Evolutionary conservation across 2,888 invertebrate genomes (phyloP).

Genomic region (Oeneis ivallda): DNA sequence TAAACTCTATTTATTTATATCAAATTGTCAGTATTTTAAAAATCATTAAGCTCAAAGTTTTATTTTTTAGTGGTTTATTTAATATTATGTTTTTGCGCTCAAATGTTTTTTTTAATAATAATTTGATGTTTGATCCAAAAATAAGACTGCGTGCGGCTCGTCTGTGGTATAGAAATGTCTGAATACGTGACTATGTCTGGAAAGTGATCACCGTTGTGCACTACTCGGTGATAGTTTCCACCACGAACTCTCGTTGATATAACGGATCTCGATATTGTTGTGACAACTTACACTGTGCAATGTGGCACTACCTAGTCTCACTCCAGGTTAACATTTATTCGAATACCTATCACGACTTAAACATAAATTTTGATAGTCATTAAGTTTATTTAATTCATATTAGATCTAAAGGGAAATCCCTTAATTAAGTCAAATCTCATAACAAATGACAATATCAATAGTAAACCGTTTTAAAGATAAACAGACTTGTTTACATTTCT

Average conservation of each 20-base stretch:
- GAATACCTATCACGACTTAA: slow-evolving; percentile 42
- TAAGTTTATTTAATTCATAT: slow-evolving; percentile 53
- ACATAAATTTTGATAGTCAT: slow-evolving; percentile 47
- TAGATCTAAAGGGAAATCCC: slow-evolving; percentile 46
- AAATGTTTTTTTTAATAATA: slow-evolving; percentile 32
- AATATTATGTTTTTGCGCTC: slow-evolving; percentile 31
- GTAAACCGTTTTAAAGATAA: slow-evolving; percentile 26
- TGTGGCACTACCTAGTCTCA: slow-evolving; percentile 47
- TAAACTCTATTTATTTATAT: slow-evolving; percentile 3
- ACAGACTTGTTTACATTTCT: slow-evolving; percentile 27
- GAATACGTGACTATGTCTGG: slow-evolving; percentile 16
- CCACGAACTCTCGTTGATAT: slow-evolving; percentile 13
- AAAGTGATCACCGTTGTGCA: slow-evolving; percentile 2
- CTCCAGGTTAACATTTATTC: slow-evolving; percentile 45
- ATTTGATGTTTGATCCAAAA: slow-evolving; percentile 42
- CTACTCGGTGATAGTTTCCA: slow-evolving; percentile 13
- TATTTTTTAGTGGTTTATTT: slow-evolving; percentile 18
- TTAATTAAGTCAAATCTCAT: slow-evolving; percentile 51
- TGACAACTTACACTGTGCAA: slow-evolving; percentile 41
- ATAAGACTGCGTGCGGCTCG: slow-evolving; percentile 57
- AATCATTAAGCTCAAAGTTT: slow-evolving; percentile 38
- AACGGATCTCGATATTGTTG: slow-evolving; percentile 29
- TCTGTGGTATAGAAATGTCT: slow-evolving; percentile 44
- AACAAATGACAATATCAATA: slow-evolving; percentile 50
- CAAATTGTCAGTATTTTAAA: slow-evolving; percentile 1